These are phyloP conservation scores for Eumerus sabulonum DNA, from an alignment of 2,888 invertebrate species.

Conservation along the genomic window DNA sequence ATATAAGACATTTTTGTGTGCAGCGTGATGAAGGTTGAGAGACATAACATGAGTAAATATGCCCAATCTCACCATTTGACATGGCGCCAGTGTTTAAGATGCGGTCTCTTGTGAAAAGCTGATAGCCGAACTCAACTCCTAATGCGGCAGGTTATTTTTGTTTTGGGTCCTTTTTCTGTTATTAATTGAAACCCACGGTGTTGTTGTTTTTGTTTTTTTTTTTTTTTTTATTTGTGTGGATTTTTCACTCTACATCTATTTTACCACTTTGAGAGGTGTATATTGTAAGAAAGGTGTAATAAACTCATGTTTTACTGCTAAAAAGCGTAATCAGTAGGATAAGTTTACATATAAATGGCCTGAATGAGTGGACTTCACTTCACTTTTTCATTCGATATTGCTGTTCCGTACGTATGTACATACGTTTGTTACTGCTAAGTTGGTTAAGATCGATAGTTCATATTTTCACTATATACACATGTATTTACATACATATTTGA, in stretches of 20 bases:
- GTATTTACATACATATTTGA: too few relatives aligned
- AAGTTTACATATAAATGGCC: too few relatives aligned
- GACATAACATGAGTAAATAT: slow-evolving; percentile 70
- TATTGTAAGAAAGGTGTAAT: slow-evolving; percentile 32
- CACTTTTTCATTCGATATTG: too few relatives aligned
- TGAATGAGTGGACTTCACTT: too few relatives aligned
- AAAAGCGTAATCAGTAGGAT: too few relatives aligned
- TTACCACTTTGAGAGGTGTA: slow-evolving; percentile 51
- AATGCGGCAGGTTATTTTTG: slow-evolving; percentile 64
- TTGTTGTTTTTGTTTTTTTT: slow-evolving; percentile 22
- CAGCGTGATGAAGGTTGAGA: slow-evolving; percentile 67
- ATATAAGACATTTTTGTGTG: slow-evolving; percentile 67
- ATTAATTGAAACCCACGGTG: slow-evolving; percentile 50
- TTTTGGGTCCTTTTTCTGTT: slow-evolving; percentile 36
- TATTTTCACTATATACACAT: too few relatives aligned
- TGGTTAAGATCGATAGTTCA: too few relatives aligned
- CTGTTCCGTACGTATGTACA: too few relatives aligned
- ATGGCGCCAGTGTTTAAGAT: slow-evolving; percentile 79
- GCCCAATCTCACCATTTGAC: slow-evolving; percentile 77
- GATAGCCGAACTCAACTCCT: slow-evolving; percentile 72
- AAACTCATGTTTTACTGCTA: too few relatives aligned
- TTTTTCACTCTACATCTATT: slow-evolving; percentile 45
- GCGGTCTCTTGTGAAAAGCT: slow-evolving; percentile 78
- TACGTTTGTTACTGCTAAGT: too few relatives aligned
- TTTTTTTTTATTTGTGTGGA: slow-evolving; percentile 32